phyloP scores from a whole-genome alignment of 2,113 vertebrate genomes.

The Scophthalmus maximus region DNA sequence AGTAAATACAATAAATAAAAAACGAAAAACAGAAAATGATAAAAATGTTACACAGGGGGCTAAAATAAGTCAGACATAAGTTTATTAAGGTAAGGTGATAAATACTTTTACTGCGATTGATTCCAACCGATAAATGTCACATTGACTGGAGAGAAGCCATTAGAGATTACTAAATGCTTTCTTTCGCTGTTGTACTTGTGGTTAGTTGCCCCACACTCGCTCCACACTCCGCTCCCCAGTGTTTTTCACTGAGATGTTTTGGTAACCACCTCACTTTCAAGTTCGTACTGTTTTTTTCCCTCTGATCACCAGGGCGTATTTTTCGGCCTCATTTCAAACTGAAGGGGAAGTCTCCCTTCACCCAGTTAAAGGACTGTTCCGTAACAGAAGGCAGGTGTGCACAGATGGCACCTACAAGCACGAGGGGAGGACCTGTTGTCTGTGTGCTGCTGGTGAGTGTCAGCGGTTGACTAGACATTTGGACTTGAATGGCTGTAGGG shows the following conservation, averaged over 20 bases:
- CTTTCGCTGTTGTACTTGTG: background rate
- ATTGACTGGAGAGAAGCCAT: too few relatives aligned
- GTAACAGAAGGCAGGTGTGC: conserved; percentile 3
- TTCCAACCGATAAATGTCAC: too few relatives aligned
- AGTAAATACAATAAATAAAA: too few relatives aligned
- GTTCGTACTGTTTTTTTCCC: background rate
- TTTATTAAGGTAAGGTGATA: background rate
- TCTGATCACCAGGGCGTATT: background rate
- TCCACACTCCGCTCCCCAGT: background rate
- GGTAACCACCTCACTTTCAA: background rate
- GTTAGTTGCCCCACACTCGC: background rate
- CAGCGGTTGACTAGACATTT: background rate
- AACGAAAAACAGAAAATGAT: too few relatives aligned
- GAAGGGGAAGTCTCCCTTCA: fast-evolving
- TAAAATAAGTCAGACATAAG: too few relatives aligned
- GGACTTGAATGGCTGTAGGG: too few relatives aligned
- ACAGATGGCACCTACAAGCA: conserved; percentile 19
- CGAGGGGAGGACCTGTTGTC: conserved; percentile 34
- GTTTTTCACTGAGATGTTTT: background rate
- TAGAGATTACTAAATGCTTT: background rate
- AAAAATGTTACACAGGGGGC: too few relatives aligned
- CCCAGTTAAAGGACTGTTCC: background rate
- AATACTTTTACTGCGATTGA: background rate
- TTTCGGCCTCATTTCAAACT: background rate
- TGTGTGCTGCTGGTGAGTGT: conserved; percentile 60